phyloP scores from a whole-genome alignment of 2,888 invertebrate species.

The Nephrotoma appendiculata region DNA sequence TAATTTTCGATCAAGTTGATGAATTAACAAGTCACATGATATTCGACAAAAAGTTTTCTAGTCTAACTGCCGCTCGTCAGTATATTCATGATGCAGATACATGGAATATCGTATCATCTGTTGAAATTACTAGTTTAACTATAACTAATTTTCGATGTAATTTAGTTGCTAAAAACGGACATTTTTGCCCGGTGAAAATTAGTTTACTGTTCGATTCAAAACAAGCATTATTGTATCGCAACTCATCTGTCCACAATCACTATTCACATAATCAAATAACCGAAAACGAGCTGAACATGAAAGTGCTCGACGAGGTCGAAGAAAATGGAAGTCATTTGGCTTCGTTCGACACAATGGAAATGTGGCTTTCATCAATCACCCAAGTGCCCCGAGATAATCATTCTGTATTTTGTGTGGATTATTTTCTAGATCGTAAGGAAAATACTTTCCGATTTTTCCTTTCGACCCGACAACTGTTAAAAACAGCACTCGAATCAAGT shows the following conservation, averaged over 20 bases:
- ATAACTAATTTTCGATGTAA: background rate
- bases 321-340: background rate
- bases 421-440: background rate
- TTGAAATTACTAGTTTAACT: background rate
- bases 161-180: background rate
- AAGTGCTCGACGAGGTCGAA: background rate
- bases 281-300: background rate
- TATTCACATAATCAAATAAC: background rate
- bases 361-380: background rate
- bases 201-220: background rate
- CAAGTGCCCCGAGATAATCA: background rate
- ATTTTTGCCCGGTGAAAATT: background rate
- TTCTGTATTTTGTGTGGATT: background rate
- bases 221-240: background rate
- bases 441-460: background rate
- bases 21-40: background rate
- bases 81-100: background rate
- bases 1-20: background rate
- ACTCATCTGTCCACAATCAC: background rate
- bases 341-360: background rate
- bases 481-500: background rate
- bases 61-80: background rate
- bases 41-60: background rate
- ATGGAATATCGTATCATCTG: background rate
- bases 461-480: background rate